Evolutionary conservation across 2,113 vertebrate species (phyloP).

Genomic region (Oxygymnocypris stewartii): DNA sequence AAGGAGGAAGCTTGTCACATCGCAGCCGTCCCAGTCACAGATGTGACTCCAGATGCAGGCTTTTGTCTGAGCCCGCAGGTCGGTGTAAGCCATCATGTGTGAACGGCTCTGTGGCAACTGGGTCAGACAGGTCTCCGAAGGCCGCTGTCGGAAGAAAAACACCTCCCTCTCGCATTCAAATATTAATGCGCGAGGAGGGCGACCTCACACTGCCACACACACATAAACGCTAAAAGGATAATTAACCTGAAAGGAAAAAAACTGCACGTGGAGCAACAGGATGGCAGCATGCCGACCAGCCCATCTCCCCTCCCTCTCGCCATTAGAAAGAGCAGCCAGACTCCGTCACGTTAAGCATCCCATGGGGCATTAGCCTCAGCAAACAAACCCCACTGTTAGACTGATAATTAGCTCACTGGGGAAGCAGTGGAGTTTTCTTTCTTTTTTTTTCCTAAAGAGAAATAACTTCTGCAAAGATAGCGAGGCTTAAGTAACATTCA

Average conservation of each 20-base stretch:
- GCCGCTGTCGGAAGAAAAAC: conserved; percentile 28
- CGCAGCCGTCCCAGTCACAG: background rate
- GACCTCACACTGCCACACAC: conserved; percentile 1
- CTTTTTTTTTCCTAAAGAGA: conserved; percentile 25
- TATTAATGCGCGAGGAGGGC: conserved; percentile 16
- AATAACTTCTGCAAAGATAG: conserved; percentile 35
- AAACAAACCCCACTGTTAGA: conserved; percentile 50
- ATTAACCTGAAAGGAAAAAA: conserved; percentile 32
- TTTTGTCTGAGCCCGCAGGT: background rate
- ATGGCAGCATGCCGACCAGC: background rate
- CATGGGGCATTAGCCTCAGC: conserved; percentile 22
- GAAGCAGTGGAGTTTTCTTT: conserved; percentile 32
- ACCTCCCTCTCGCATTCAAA: conserved; percentile 19
- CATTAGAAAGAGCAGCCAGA: conserved; percentile 42
- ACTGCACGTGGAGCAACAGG: background rate
- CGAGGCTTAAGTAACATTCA: conserved; percentile 13
- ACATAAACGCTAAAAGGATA: conserved; percentile 31
- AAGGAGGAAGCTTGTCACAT: conserved; percentile 31
- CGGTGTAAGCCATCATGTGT: conserved; percentile 20
- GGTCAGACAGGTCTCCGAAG: conserved; percentile 48
- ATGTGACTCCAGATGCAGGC: background rate
- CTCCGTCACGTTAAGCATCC: conserved; percentile 38
- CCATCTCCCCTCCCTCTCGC: conserved; percentile 7
- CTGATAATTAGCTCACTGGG: conserved; percentile 60
- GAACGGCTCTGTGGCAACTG: conserved; percentile 40